These are phyloP conservation scores for Halcyon badia DNA, from an alignment of 2,797 vertebrate genomes.

Conservation along the genomic window DNA sequence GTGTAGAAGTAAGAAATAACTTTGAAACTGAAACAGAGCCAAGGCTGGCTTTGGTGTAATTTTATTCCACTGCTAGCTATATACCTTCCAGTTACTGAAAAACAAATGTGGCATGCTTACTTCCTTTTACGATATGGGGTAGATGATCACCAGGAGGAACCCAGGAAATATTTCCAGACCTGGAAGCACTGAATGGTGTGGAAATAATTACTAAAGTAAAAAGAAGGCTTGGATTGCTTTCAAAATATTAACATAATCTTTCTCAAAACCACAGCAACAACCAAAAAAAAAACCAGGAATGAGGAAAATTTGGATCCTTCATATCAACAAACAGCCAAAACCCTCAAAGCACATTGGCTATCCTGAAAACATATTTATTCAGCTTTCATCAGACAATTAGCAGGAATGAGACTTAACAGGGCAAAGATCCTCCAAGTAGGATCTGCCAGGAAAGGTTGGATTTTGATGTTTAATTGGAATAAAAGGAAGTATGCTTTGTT, in stretches of 20 bases:
- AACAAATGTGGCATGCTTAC: background rate
- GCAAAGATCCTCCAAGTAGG: background rate
- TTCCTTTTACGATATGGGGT: background rate
- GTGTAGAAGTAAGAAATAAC: slow-evolving; percentile 48
- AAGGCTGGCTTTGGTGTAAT: slow-evolving; percentile 53
- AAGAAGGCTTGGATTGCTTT: background rate
- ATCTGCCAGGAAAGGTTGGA: slow-evolving; percentile 13
- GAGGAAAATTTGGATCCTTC: slow-evolving; percentile 41
- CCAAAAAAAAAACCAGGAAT: background rate
- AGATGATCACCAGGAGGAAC: background rate
- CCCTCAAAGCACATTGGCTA: slow-evolving; percentile 29
- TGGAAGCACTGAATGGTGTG: background rate
- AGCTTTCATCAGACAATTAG: slow-evolving; percentile 48
- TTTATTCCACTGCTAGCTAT: slow-evolving; percentile 18
- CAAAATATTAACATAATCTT: slow-evolving; percentile 44
- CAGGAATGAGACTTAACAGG: slow-evolving; percentile 5
- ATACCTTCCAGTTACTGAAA: background rate
- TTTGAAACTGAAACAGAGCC: slow-evolving; percentile 62
- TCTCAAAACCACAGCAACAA: slow-evolving; percentile 49
- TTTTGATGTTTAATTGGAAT: slow-evolving; percentile 9
- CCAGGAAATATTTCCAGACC: slow-evolving; percentile 14
- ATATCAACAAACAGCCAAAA: slow-evolving; percentile 29
- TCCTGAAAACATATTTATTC: slow-evolving; percentile 51
- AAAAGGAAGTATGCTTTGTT: background rate
- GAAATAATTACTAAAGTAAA: slow-evolving; percentile 24